A percentile compares a stretch with the other conserved stretches of the same genome.
phyloP scores from a whole-genome alignment of 2,888 invertebrate species.

The Rotaria socialis region DNA sequence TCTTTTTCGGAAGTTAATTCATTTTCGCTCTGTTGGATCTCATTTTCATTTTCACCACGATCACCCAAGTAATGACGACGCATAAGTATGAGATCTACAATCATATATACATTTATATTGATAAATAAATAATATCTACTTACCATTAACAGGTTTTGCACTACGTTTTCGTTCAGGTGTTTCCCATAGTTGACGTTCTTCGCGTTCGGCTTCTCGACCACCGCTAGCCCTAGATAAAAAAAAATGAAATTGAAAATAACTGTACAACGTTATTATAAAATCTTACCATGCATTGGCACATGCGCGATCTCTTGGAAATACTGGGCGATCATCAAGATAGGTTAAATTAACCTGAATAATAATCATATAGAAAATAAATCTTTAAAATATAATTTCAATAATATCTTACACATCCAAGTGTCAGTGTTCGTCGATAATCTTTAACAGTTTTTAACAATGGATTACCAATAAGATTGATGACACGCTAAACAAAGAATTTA shows the following conservation, averaged over 20 bases:
- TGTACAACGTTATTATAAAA: background rate
- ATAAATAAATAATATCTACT: too few species aligned
- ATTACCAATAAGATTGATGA: constrained; percentile 79
- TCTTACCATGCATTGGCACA: constrained; percentile 87
- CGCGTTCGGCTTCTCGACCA: constrained; percentile 45
- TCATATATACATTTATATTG: background rate
- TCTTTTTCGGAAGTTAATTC: background rate
- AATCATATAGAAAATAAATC: constrained; percentile 50
- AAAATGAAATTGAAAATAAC: background rate
- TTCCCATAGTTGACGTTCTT: constrained; percentile 44
- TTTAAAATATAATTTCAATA: constrained; percentile 52
- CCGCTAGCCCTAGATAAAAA: constrained; percentile 29
- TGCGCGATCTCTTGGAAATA: constrained; percentile 81
- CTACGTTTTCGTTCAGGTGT: constrained; percentile 42
- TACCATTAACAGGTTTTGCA: constrained; percentile 40
- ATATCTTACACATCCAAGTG: constrained; percentile 67
- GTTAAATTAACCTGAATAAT: constrained; percentile 68
- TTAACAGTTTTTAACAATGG: constrained; percentile 76
- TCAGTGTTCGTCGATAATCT: constrained; percentile 77
- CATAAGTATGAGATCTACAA: background rate
- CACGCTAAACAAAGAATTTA: constrained; percentile 62
- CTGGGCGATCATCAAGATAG: constrained; percentile 82
- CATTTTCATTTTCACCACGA: constrained; percentile 22
- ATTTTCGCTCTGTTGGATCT: background rate
- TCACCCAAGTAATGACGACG: constrained; percentile 9